These are phyloP conservation scores for Hormaphis cornu DNA, from an alignment of 1,140 invertebrate species.

Conservation along the genomic window DNA sequence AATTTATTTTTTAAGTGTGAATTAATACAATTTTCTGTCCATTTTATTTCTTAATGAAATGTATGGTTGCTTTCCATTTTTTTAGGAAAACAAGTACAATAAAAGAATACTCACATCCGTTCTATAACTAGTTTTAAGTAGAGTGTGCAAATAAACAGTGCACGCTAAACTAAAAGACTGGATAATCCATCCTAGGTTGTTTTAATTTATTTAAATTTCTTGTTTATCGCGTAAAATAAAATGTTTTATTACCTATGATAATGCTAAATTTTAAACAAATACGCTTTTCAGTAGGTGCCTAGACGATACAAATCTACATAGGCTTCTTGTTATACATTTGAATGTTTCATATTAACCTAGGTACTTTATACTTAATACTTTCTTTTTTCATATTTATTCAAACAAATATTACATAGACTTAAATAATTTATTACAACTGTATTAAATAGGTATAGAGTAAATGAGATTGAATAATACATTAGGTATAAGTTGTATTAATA, in stretches of 20 bases:
- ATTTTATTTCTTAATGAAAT: conserved; percentile 14
- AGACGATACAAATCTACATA: background rate
- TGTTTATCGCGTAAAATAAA: background rate
- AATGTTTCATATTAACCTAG: too few species aligned
- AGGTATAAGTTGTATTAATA: background rate
- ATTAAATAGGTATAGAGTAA: background rate
- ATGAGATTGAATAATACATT: background rate
- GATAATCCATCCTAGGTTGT: conserved; percentile 14
- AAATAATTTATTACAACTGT: too few species aligned
- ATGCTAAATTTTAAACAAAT: background rate
- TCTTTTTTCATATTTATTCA: too few species aligned
- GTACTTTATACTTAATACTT: too few species aligned
- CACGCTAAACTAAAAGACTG: conserved; percentile 18
- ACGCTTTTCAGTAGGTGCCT: background rate
- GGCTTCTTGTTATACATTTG: too few species aligned
- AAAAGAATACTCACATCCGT: background rate
- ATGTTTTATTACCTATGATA: background rate
- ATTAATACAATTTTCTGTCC: conserved; percentile 1
- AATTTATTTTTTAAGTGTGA: background rate
- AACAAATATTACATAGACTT: too few species aligned
- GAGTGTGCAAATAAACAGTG: background rate
- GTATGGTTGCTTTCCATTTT: background rate
- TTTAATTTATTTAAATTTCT: background rate
- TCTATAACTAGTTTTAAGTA: background rate
- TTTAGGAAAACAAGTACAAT: background rate